phyloP scores from a whole-genome alignment of 1,140 invertebrate species.

The Zaprionus kolodkinae region DNA sequence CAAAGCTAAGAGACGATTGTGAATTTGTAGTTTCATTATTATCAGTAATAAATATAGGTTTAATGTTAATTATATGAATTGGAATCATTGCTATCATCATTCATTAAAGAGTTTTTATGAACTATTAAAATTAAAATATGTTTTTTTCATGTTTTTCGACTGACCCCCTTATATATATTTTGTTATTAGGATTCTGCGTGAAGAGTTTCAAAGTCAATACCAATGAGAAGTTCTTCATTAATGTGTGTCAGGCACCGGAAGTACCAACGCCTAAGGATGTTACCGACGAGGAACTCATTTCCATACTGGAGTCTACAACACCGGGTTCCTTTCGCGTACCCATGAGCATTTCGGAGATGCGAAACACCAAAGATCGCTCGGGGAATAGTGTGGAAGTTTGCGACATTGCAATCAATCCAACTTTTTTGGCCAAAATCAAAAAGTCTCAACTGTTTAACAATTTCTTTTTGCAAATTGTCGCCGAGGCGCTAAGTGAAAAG shows the following conservation, averaged over 20 bases:
- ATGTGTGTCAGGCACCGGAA: slow-evolving; percentile 90
- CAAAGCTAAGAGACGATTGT: neutral
- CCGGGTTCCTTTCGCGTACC: slow-evolving; percentile 91
- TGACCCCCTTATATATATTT: neutral
- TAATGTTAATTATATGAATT: neutral
- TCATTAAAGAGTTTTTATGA: neutral
- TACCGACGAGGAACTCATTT: slow-evolving; percentile 89
- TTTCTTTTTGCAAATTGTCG: slow-evolving; percentile 90
- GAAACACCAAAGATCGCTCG: slow-evolving; percentile 91
- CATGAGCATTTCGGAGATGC: slow-evolving; percentile 94
- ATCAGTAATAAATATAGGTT: neutral
- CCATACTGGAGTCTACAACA: slow-evolving; percentile 89
- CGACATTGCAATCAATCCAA: slow-evolving; percentile 91
- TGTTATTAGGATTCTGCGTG: slow-evolving; percentile 90
- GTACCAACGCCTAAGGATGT: slow-evolving; percentile 93
- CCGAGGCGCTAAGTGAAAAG: slow-evolving; percentile 91
- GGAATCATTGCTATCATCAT: neutral
- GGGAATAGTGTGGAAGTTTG: slow-evolving; percentile 89
- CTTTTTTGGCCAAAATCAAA: slow-evolving; percentile 89
- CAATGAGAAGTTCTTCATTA: slow-evolving; percentile 91
- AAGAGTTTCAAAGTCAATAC: slow-evolving; percentile 90
- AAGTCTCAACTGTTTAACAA: slow-evolving; percentile 88
- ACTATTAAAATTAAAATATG: neutral
- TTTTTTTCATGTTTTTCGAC: neutral
- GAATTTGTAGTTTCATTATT: neutral